A percentile compares a stretch with the other conserved stretches of the same genome.
Conservation (phyloP, 2,113 vertebrate genomes). For the Synchiropus splendidus region DNA sequence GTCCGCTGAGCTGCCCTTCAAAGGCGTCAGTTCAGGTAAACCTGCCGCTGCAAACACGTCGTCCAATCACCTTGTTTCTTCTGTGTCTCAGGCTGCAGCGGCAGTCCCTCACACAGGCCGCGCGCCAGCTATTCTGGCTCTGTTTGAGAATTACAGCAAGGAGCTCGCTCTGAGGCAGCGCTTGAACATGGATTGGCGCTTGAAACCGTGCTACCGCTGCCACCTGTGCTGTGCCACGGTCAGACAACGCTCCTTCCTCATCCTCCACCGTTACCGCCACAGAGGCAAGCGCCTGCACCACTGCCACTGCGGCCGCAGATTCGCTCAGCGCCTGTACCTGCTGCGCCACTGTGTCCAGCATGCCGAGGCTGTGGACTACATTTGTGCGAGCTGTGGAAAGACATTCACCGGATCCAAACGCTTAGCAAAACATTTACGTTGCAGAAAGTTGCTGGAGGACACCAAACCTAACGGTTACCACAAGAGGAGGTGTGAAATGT, state of each 20-base stretch:
- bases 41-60: no score
- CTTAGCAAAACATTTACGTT: conserved; percentile 33
- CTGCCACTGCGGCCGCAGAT: conserved; percentile 66
- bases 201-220: conserved; percentile 48
- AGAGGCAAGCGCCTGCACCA: conserved; percentile 44
- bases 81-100: neutral
- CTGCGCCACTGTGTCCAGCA: conserved; percentile 69
- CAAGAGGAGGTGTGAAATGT: conserved; percentile 36
- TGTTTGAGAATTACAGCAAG: conserved; percentile 54
- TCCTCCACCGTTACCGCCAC: conserved; percentile 67
- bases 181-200: conserved; percentile 46
- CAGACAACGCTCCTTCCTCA: conserved; percentile 53
- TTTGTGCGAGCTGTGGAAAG: conserved; percentile 63
- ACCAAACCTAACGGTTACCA: neutral
- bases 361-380: conserved; percentile 57
- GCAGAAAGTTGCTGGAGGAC: conserved; percentile 1
- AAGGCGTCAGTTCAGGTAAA: no score
- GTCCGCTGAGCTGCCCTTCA: no score
- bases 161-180: conserved; percentile 34
- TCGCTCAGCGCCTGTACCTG: conserved; percentile 60
- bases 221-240: conserved; percentile 59
- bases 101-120: neutral
- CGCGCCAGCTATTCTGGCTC: conserved; percentile 32
- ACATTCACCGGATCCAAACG: conserved; percentile 42
- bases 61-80: neutral